Evolutionary conservation across 2,113 vertebrate species (phyloP).

Genomic region (Hypanus sabinus): DNA sequence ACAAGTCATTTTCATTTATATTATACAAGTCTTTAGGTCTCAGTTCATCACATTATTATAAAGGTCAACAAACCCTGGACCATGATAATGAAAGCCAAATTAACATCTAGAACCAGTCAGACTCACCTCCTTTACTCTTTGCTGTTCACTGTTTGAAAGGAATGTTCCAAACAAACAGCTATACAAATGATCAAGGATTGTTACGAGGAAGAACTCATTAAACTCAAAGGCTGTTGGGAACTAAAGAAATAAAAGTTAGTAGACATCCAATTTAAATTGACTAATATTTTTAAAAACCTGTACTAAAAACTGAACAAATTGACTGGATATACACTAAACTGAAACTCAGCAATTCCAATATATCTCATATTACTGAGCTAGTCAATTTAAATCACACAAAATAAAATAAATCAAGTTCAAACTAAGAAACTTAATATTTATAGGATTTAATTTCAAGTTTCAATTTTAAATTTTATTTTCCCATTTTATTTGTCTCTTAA

Average conservation of each 20-base stretch:
- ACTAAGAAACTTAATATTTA: neutral
- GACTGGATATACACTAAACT: neutral
- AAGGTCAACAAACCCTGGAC: neutral
- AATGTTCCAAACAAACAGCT: conserved; percentile 97
- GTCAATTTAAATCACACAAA: neutral
- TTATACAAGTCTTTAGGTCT: neutral
- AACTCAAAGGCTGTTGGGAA: conserved; percentile 96
- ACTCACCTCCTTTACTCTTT: conserved; percentile 80
- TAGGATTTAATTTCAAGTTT: neutral
- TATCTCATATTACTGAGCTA: neutral
- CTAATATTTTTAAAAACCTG: neutral
- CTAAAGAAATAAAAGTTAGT: conserved; percentile 54
- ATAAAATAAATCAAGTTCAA: neutral
- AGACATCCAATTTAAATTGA: neutral
- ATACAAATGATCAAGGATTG: conserved; percentile 90
- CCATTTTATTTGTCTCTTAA: neutral
- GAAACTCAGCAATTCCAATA: neutral
- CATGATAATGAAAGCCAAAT: neutral
- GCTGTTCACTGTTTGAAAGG: conserved; percentile 89
- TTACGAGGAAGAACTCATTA: conserved; percentile 89
- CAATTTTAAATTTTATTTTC: neutral
- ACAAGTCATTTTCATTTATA: neutral
- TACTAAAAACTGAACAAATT: neutral
- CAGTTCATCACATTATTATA: neutral
- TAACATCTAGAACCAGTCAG: neutral